Conservation (phyloP, 1,140 invertebrate genomes). For the Mycetomoellerius zeteki region DNA sequence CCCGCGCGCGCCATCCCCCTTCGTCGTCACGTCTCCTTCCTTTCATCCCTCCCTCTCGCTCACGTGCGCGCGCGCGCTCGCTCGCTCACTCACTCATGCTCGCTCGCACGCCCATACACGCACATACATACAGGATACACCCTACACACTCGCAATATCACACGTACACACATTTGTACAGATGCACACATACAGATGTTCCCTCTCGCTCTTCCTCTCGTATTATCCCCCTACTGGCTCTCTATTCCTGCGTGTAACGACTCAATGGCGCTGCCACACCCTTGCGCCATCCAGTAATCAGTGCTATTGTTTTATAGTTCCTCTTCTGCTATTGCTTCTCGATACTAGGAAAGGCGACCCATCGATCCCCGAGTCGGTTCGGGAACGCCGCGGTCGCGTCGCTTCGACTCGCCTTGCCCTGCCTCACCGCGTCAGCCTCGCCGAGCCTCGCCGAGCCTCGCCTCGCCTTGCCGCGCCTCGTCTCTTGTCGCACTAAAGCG, state of each 20-base stretch:
- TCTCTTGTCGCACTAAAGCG: slow-evolving; percentile 10
- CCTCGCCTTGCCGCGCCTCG: neutral
- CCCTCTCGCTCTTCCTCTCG: slow-evolving; percentile 52
- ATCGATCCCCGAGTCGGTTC: slow-evolving; percentile 65
- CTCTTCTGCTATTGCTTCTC: slow-evolving; percentile 71
- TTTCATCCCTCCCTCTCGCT: slow-evolving; percentile 14
- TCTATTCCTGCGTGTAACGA: slow-evolving; percentile 86
- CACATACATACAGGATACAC: neutral
- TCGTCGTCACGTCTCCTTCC: slow-evolving; percentile 9
- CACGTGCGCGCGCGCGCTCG: slow-evolving; percentile 19
- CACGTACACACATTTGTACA: neutral
- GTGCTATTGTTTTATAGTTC: slow-evolving; percentile 85
- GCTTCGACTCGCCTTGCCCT: neutral
- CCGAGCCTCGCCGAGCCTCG: slow-evolving; percentile 8
- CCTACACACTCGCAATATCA: neutral
- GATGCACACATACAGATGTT: neutral
- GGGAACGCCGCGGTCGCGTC: slow-evolving; percentile 41
- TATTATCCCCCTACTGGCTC: slow-evolving; percentile 79
- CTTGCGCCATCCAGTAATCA: slow-evolving; percentile 86
- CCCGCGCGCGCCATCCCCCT: slow-evolving; percentile 55
- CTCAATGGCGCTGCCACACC: slow-evolving; percentile 87
- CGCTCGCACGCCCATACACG: slow-evolving; percentile 5
- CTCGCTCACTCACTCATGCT: slow-evolving; percentile 54
- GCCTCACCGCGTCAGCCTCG: slow-evolving; percentile 7
- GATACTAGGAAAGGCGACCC: slow-evolving; percentile 59